Percentiles rank a stretch among this genome's conserved stretches.
These are phyloP conservation scores for Redunca redunca DNA, from an alignment of 2,113 vertebrate species.

Conservation along the genomic window DNA sequence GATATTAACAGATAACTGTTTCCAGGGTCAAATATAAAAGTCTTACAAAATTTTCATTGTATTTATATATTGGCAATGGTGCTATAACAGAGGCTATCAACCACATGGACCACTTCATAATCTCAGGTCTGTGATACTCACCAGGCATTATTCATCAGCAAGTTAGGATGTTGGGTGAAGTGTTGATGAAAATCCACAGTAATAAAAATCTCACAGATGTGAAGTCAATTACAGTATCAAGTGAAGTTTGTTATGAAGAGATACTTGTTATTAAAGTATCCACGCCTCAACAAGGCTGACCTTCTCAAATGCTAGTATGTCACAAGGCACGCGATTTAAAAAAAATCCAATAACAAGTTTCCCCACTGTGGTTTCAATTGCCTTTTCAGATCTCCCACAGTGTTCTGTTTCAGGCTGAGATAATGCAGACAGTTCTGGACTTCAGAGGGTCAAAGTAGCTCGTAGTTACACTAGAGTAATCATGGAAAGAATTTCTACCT, in stretches of 20 bases:
- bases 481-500: not conserved
- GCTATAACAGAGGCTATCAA: not conserved
- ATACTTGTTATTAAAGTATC: constrained; percentile 70
- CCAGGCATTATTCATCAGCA: constrained; percentile 20
- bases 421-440: constrained; percentile 23
- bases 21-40: not conserved
- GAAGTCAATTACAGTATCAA: constrained; percentile 69
- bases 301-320: constrained; percentile 65
- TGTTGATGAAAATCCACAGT: constrained; percentile 54
- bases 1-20: not conserved
- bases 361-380: constrained; percentile 76
- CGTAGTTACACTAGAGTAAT: constrained; percentile 29
- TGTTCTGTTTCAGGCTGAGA: constrained; percentile 51
- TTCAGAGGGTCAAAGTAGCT: constrained; percentile 53
- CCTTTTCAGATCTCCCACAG: constrained; percentile 67
- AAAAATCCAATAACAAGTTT: constrained; percentile 72
- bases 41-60: not conserved
- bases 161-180: constrained; percentile 28
- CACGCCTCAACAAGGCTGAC: constrained; percentile 58
- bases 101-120: not conserved
- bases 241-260: constrained; percentile 69
- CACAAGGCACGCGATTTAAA: constrained; percentile 46
- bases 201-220: constrained; percentile 61
- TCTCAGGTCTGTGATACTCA: not conserved
- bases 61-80: not conserved